Base-by-base conservation (phyloP, 1,140 invertebrate species). In the Oppia nitens region DNA sequence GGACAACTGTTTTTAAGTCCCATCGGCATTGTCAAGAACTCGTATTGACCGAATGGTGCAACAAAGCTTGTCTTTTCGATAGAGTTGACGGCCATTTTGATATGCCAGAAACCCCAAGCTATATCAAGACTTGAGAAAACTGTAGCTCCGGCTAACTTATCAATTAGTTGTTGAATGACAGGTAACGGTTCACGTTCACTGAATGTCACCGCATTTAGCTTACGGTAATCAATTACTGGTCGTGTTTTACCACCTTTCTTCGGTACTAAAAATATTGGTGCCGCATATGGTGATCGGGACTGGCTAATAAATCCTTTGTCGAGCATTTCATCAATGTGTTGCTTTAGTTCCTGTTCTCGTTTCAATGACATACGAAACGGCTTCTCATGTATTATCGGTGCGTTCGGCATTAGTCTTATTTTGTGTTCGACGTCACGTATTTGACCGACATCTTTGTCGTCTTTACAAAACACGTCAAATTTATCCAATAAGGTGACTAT, bases 1-100 rank as follows among this genome's bases (percentile, higher is more conserved):
- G n/a, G n/a, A n/a, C n/a, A n/a, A n/a, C n/a, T n/a, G n/a, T n/a
- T n/a, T 20, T 51, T 61, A 20, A 74, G 62, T 2, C 74, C 73
- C 55, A 71, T 72, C 1, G 70, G 68, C 59, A 71, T 66, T 0
- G 68, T 57, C 3, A 54, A 63, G 12, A 12, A 47, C 63, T 66
- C 60, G 27, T 54, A 60, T 47, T 21, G 29, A 3, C 58, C 53
- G 23, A 48, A 40, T 23, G 53, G 14, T 3, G 58, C 55, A 9
- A 53, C 14, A 28, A 60, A 60, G 14, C 51, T 28, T 11, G 53
- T 60, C 25, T 60, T 60, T 32, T 61, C 58, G 17, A 58, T 68
- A 52, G 68, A 60, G 20, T 60, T 60, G 60, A 24, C 24, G 48
- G 25, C 49, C 59, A n/a, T n/a, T n/a, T n/a, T n/a, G n/a, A n/a